Evolutionary conservation across 2,888 invertebrate genomes (phyloP).

Genomic region (Lithophane ornitopus): DNA sequence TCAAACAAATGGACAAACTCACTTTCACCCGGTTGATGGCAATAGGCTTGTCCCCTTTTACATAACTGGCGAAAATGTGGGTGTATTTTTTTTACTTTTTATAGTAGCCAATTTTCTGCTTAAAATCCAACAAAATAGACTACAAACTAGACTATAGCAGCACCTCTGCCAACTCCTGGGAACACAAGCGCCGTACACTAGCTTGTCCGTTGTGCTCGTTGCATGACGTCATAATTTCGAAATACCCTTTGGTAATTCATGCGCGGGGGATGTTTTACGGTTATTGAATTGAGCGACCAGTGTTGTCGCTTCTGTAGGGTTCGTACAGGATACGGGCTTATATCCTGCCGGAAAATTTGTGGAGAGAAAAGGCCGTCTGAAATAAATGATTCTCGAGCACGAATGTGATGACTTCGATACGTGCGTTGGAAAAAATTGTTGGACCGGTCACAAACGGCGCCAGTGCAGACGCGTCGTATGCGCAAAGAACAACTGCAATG

Average conservation of each 20-base stretch:
- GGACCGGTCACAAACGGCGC: too few species aligned
- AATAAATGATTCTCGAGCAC: too few species aligned
- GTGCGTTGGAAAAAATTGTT: too few species aligned
- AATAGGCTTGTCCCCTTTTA: neutral
- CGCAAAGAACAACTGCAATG: too few species aligned
- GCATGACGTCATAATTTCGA: constrained; percentile 80
- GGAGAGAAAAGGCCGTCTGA: too few species aligned
- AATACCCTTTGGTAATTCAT: constrained; percentile 80
- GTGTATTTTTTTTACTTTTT: neutral
- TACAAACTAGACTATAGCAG: neutral
- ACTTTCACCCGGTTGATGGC: neutral
- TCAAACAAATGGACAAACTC: too few species aligned
- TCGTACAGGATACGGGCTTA: constrained; percentile 2
- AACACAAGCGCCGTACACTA: constrained; percentile 14
- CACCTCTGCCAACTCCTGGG: constrained; percentile 8
- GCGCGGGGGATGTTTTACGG: constrained; percentile 75
- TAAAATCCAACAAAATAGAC: neutral
- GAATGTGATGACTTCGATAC: too few species aligned
- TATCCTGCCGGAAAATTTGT: neutral
- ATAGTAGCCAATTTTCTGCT: neutral
- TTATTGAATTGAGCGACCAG: constrained; percentile 63
- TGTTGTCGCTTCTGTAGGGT: constrained; percentile 25
- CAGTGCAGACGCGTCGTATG: too few species aligned
- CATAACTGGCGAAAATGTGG: neutral
- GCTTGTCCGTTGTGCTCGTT: constrained; percentile 62